Evolutionary conservation across 2,888 invertebrate genomes (phyloP).

Genomic region (Acleris holmiana): DNA sequence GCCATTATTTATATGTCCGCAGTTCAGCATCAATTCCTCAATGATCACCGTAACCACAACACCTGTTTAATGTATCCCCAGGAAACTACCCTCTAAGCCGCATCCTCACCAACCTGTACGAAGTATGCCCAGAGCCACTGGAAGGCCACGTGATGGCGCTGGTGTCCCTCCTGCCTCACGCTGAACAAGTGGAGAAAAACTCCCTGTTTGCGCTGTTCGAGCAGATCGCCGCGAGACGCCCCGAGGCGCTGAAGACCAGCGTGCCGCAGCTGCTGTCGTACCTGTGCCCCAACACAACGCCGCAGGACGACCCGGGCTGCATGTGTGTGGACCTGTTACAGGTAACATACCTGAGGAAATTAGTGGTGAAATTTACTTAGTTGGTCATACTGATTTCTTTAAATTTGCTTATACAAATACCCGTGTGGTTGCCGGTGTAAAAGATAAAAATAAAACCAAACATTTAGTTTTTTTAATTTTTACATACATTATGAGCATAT

Average conservation of each 20-base stretch:
- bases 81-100: slow-evolving; percentile 95
- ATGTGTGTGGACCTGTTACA: slow-evolving; percentile 78
- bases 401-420: too few relatives aligned
- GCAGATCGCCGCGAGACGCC: slow-evolving; percentile 91
- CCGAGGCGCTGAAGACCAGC: slow-evolving; percentile 91
- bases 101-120: slow-evolving; percentile 95
- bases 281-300: slow-evolving; percentile 77
- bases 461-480: too few relatives aligned
- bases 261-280: slow-evolving; percentile 93
- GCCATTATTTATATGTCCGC: too few relatives aligned
- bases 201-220: slow-evolving; percentile 93
- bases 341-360: slow-evolving; percentile 46
- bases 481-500: too few relatives aligned
- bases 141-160: slow-evolving; percentile 93
- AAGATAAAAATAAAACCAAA: too few relatives aligned
- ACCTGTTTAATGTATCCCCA: slow-evolving; percentile 59
- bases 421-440: too few relatives aligned
- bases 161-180: slow-evolving; percentile 91
- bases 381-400: too few relatives aligned
- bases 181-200: slow-evolving; percentile 93
- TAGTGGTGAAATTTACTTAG: too few relatives aligned
- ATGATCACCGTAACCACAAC: background rate
- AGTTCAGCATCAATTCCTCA: too few relatives aligned
- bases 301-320: slow-evolving; percentile 69
- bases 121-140: slow-evolving; percentile 93